A percentile compares a stretch with the other conserved stretches of the same genome.
phyloP scores from a whole-genome alignment of 2,797 vertebrate genomes.

The Hippopotamyrus pictus region DNA sequence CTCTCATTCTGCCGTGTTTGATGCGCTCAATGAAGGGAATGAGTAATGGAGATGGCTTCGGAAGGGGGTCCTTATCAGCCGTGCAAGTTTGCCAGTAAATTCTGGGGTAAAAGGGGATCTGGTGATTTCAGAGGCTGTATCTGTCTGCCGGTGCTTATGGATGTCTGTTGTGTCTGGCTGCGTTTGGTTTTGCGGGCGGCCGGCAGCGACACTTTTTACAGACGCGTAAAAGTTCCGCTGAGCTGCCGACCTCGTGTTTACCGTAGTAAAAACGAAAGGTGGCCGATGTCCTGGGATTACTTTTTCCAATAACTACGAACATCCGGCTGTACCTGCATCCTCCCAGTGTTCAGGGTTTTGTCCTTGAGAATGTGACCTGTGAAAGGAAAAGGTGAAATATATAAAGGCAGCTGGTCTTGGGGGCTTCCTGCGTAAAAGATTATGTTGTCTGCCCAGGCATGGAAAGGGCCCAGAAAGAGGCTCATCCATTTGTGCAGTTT shows the following conservation, averaged over 20 bases:
- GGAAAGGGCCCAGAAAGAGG: conserved; percentile 39
- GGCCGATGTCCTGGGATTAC: conserved; percentile 57
- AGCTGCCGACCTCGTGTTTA: conserved; percentile 52
- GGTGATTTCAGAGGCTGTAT: not conserved
- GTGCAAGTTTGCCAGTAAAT: not conserved
- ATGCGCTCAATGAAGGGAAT: conserved; percentile 48
- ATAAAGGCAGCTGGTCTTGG: conserved; percentile 50
- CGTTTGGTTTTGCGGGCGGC: not conserved
- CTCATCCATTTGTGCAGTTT: conserved; percentile 53
- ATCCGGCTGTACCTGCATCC: conserved; percentile 56
- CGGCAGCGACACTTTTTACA: not conserved
- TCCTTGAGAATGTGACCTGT: conserved; percentile 49
- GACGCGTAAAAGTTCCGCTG: not conserved
- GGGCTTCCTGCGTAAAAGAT: conserved; percentile 61
- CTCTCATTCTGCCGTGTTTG: conserved; percentile 71
- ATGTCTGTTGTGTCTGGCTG: conserved; percentile 26
- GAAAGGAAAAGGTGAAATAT: conserved; percentile 57
- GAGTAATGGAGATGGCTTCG: conserved; percentile 45
- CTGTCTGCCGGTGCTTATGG: conserved; percentile 34
- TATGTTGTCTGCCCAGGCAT: conserved; percentile 52
- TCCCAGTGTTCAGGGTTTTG: conserved; percentile 56
- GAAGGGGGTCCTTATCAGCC: conserved; percentile 15
- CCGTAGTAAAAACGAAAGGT: conserved; percentile 66
- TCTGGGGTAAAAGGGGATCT: not conserved
- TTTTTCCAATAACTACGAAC: conserved; percentile 52